Evolutionary conservation across 2,888 invertebrate genomes (phyloP), one percentile per base, ranked within the genome.

Genomic region (Heteromyza rotundicornis): DNA sequence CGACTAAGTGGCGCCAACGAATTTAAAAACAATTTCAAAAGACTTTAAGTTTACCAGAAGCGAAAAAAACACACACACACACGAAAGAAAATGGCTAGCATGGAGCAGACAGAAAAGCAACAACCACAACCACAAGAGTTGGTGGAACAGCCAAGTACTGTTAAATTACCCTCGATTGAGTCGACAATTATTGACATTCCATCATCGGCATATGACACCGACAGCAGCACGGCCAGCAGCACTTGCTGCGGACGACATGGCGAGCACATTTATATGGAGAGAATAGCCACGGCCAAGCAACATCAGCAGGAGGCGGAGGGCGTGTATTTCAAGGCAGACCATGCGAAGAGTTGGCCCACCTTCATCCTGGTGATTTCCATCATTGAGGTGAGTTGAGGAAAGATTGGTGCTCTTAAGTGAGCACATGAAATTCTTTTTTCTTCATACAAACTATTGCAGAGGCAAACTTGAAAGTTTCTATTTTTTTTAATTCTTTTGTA

Each of bases 181-280:
- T 72, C 76, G 64, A 79, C 73, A 66, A 79, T 79, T 64, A 79
- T 79, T 73, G 79, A 79, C 79, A 79, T 79, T 79, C 79, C 79
- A 71, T 65, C 70, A 65, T 63, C 68, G 17, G 78, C 77, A 60
- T 79, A 79, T 57, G 80, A 79, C 71, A 79, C 80, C 24, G 79
- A 80, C 66, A 77, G 78, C 68, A 79, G 79, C 70, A 78, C 75
- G 58, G 74, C 78, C 51, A 80, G 79, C 68, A 75, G 80, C 69
- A 79, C 80, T 62, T 79, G 79, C 71, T 80, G 79, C 70, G 76
- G 80, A 35, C 78, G 77, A 56, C 76, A 79, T 59, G 77, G 73
- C 60, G 79, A 80, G 58, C 78, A 78, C 61, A 75, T 79, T 56
- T 79, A 79, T 63, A 79, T 79, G 80, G 75, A 79, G 32, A 73